Conservation (phyloP, 2,113 vertebrate species). For the Halichoerus grypus region DNA sequence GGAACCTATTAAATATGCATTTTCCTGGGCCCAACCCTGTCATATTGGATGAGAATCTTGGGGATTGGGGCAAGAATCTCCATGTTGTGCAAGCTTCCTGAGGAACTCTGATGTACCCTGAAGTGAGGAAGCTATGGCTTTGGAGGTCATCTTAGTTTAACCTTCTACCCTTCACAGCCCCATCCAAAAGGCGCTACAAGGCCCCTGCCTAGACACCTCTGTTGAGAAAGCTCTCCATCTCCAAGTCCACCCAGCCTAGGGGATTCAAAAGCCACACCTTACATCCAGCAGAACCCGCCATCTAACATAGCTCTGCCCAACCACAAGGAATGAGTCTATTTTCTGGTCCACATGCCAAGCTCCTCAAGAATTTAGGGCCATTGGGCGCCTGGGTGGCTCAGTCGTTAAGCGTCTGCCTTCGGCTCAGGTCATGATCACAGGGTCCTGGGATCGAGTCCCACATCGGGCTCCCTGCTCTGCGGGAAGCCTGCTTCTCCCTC, state of each 20-base stretch:
- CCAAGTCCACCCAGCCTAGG: background rate
- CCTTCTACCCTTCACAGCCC: background rate
- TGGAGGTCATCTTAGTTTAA: background rate
- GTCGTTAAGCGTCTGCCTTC: no score
- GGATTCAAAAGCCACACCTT: slow-evolving; percentile 39
- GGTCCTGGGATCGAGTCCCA: no score
- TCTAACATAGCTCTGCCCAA: background rate
- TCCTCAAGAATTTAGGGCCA: background rate
- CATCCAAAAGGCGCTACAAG: background rate
- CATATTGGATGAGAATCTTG: background rate
- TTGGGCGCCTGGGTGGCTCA: no score
- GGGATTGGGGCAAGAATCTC: background rate
- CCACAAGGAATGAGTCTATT: background rate
- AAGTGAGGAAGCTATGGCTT: background rate
- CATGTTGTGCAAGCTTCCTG: background rate
- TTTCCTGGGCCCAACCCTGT: background rate
- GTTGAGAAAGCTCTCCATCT: background rate
- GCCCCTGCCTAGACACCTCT: background rate
- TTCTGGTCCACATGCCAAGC: background rate
- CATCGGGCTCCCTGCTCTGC: no score
- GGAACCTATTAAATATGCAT: background rate
- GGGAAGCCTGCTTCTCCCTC: no score
- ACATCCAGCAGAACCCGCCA: background rate
- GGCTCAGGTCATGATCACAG: no score
- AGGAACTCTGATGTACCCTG: no score